Percentiles rank a stretch among this genome's conserved stretches.
These are phyloP conservation scores for Macrostomum lignano DNA, from an alignment of 1,140 invertebrate genomes.

Conservation along the genomic window DNA sequence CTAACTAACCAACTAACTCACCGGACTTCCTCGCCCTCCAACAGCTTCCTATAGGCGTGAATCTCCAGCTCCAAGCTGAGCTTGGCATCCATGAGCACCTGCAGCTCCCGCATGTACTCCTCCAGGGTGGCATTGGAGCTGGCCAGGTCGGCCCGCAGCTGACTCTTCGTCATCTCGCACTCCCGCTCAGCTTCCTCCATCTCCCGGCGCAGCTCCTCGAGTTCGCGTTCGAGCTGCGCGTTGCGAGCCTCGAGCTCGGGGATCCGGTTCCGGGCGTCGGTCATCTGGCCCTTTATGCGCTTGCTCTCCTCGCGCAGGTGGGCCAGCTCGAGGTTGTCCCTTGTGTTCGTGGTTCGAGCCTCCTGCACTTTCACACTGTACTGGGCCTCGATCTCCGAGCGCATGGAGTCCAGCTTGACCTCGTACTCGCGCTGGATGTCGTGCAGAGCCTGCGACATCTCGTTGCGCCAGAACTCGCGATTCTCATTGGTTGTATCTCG, in stretches of 20 bases:
- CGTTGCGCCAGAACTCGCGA: slow-evolving; percentile 30
- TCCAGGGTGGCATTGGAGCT: slow-evolving; percentile 22
- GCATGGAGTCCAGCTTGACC: slow-evolving; percentile 23
- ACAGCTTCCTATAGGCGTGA: slow-evolving; percentile 20
- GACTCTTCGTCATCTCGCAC: slow-evolving; percentile 7
- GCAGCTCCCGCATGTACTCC: slow-evolving; percentile 22
- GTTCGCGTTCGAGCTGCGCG: slow-evolving; percentile 27
- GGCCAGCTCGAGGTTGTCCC: slow-evolving; percentile 30
- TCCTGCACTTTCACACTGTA: slow-evolving; percentile 29
- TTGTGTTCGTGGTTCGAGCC: slow-evolving; percentile 29
- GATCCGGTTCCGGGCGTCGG: slow-evolving; percentile 24
- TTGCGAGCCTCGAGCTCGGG: slow-evolving; percentile 30
- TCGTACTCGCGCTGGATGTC: slow-evolving; percentile 32
- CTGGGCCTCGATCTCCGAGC: slow-evolving; percentile 22
- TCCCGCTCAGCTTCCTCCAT: slow-evolving; percentile 15
- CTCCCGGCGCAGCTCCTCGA: slow-evolving; percentile 26
- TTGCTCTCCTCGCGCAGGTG: slow-evolving; percentile 29
- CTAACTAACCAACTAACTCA: slow-evolving; percentile 7
- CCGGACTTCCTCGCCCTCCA: slow-evolving; percentile 20
- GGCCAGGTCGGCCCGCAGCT: slow-evolving; percentile 15
- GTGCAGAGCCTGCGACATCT: slow-evolving; percentile 30
- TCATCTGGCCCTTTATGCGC: slow-evolving; percentile 23
- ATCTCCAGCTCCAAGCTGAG: slow-evolving; percentile 23
- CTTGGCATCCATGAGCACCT: slow-evolving; percentile 27
- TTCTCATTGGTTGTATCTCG: slow-evolving; percentile 30